Base-by-base conservation (phyloP, 2,797 vertebrate species). In the Sebastes nivosus region DNA sequence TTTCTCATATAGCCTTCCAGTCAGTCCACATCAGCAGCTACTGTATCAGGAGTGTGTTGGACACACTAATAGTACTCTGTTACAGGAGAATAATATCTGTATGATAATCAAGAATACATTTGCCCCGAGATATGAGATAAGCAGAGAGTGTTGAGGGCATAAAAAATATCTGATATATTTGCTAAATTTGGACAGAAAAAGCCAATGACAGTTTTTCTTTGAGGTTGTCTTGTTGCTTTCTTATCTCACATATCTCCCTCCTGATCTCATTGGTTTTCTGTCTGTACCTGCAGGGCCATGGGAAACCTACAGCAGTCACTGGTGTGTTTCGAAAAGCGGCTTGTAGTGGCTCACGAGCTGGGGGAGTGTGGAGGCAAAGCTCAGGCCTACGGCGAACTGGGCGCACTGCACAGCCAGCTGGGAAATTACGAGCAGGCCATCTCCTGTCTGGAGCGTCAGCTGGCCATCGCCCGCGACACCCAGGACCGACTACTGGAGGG, bases 341-440 rank as follows among this genome's bases (percentile, higher is more conserved):
- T 99, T 0, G 99, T 99, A 13, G 98, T 99, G 61, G 96, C 99
- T 57, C 98, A 99, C 1, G 98, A 99, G 88, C 96, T 99, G 0
- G 97, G 98, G 11, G 97, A 97, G 82, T 97, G 97, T 3, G 97
- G 95, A 61, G 96, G 97, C 84, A 99, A 99, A 90, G 99, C 98
- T 16, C 97, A 99, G 93, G 98, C 99, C 24, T 99, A 99, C 0
- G 98, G 98, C 11, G 99, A 99, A 89, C 96, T 99, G 90, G 99
- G 99, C 0, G 96, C 97, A 3, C 95, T 99, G 82, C 98, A 99
- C 94, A 98, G 98, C 94, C 98, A 98, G 84, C 94, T 99, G 89
- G 98, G 98, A 42, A 99, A 99, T 92, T 99, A 97, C 0, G 98
- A 99, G 85, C 98, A 99, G 84, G 98, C 98, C 77, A 97, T 99